Percentiles rank a stretch among this genome's conserved stretches.
Evolutionary conservation across 2,888 invertebrate genomes (phyloP).

Genomic region (Stegophylla sp.): DNA sequence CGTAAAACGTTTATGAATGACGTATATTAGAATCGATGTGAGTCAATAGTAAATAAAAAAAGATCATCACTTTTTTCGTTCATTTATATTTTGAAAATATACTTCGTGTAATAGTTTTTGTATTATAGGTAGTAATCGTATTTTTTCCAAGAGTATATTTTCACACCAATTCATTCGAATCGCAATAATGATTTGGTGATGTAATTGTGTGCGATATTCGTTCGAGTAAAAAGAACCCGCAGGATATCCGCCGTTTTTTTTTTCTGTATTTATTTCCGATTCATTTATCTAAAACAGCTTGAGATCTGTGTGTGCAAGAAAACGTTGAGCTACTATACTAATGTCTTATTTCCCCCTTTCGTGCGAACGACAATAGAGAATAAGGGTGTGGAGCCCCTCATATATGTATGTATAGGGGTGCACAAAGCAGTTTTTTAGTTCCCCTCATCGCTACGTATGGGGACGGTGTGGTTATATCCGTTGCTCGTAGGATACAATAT

Average conservation of each 20-base stretch:
- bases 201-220: constrained; percentile 9
- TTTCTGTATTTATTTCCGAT: constrained; percentile 37
- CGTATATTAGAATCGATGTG: no score
- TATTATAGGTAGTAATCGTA: background rate
- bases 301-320: constrained; percentile 26
- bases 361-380: constrained; percentile 24
- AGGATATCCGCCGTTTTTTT: constrained; percentile 39
- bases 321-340: background rate
- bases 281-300: constrained; percentile 45
- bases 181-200: background rate
- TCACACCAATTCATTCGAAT: background rate
- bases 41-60: no score
- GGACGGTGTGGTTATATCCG: background rate
- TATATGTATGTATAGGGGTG: constrained; percentile 4
- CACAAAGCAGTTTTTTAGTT: background rate
- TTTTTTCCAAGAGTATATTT: background rate
- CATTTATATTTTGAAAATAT: no score
- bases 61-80: no score
- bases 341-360: constrained; percentile 42
- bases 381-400: constrained; percentile 35
- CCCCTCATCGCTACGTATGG: background rate
- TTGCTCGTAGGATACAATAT: background rate
- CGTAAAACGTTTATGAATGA: no score
- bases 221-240: constrained; percentile 31
- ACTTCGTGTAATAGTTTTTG: no score